Conservation (phyloP, 2,797 vertebrate species). For the Apodemus agrarius region DNA sequence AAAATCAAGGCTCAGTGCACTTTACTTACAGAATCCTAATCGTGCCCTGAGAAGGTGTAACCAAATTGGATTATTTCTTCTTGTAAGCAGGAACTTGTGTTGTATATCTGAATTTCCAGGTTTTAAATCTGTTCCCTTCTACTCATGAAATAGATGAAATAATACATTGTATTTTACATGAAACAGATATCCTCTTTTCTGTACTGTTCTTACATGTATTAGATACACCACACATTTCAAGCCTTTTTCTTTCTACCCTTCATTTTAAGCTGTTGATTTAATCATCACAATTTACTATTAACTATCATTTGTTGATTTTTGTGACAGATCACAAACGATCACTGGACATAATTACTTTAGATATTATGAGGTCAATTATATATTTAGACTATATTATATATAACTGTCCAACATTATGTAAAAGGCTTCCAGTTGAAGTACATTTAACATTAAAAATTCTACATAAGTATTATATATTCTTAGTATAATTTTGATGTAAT, state of each 20-base stretch:
- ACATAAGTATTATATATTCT: not conserved
- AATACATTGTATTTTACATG: not conserved
- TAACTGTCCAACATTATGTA: not conserved
- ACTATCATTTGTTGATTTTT: slow-evolving; percentile 59
- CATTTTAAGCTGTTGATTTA: not conserved
- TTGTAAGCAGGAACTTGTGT: not conserved
- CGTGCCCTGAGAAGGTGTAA: not conserved
- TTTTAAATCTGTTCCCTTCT: not conserved
- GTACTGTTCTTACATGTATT: not conserved
- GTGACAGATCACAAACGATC: slow-evolving; percentile 64
- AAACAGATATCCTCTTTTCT: not conserved
- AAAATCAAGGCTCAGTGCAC: not conserved
- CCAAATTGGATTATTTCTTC: not conserved
- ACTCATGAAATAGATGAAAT: not conserved
- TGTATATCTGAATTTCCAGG: not conserved
- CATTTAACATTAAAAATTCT: slow-evolving; percentile 50
- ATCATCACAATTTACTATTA: not conserved
- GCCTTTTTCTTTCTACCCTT: not conserved
- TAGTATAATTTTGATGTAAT: not conserved
- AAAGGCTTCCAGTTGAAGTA: not conserved
- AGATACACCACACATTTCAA: not conserved
- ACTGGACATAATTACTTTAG: slow-evolving; percentile 24
- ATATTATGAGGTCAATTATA: not conserved
- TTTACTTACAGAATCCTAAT: not conserved
- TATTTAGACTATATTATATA: not conserved